Conservation (phyloP, 2,113 vertebrate species). For the Diadophis punctatus region DNA sequence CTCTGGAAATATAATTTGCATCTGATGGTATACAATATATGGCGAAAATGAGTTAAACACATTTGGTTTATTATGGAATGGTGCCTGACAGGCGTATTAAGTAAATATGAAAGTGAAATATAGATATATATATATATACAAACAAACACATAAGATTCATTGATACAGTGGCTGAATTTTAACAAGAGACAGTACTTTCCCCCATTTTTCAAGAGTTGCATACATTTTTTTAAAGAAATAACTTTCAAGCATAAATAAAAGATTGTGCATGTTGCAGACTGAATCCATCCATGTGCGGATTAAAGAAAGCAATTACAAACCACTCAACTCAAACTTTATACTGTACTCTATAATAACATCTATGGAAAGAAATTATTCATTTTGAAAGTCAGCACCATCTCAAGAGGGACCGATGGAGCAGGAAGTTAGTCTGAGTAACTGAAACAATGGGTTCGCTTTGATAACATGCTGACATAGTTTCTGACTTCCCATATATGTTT, state of each 20-base stretch:
- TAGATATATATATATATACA: not conserved
- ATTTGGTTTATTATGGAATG: constrained; percentile 10
- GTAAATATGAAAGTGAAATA: not conserved
- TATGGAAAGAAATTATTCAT: not conserved
- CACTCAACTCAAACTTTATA: not conserved
- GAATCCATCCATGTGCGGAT: not conserved
- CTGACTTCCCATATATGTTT: not conserved
- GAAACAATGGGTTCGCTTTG: not conserved
- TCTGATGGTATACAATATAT: not conserved
- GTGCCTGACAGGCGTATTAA: constrained; percentile 2
- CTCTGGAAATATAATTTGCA: constrained; percentile 7
- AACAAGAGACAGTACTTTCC: not conserved
- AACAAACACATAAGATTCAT: not conserved
- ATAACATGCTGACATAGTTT: not conserved
- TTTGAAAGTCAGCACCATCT: not conserved
- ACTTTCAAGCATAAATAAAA: not conserved
- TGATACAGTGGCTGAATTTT: not conserved
- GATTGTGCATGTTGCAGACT: not conserved
- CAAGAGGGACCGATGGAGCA: not conserved
- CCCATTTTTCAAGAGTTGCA: not conserved
- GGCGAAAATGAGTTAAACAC: not conserved
- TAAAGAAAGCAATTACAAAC: not conserved
- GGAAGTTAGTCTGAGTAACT: not conserved
- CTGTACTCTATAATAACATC: not conserved
- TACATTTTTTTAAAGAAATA: not conserved